These are phyloP conservation scores for Taurulus bubalis DNA, from an alignment of 2,113 vertebrate genomes.

Conservation along the genomic window DNA sequence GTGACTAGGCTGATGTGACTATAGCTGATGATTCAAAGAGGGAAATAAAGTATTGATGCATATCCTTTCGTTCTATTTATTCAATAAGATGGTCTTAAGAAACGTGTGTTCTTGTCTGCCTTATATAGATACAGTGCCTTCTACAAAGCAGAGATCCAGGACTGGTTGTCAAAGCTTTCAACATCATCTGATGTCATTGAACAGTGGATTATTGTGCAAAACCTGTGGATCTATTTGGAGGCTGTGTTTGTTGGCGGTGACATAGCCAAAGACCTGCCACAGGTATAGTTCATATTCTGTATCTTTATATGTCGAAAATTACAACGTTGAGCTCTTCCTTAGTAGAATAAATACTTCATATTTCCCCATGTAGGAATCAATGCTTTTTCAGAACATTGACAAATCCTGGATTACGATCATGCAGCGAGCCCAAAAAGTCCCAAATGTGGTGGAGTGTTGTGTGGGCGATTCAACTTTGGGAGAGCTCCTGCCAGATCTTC, in stretches of 20 bases:
- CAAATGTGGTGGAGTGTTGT: constrained; percentile 89
- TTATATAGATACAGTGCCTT: constrained; percentile 85
- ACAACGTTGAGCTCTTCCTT: neutral
- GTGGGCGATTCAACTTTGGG: constrained; percentile 88
- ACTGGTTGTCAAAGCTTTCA: constrained; percentile 89
- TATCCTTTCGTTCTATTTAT: neutral
- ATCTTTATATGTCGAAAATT: neutral
- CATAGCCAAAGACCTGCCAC: constrained; percentile 91
- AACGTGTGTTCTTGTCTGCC: neutral
- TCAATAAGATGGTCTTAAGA: neutral
- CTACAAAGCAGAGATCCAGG: constrained; percentile 90
- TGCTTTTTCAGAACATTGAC: constrained; percentile 91
- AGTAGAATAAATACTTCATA: neutral
- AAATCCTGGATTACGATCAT: constrained; percentile 92
- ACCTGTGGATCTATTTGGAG: constrained; percentile 93
- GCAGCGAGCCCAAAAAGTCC: constrained; percentile 86
- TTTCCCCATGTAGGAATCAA: constrained; percentile 85
- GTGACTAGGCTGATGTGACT: neutral
- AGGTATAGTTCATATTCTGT: constrained; percentile 78
- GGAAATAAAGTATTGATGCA: neutral
- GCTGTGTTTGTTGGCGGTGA: constrained; percentile 92
- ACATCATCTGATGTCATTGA: constrained; percentile 89
- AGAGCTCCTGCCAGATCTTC: constrained; percentile 87
- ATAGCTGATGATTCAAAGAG: neutral
- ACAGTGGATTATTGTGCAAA: constrained; percentile 91